Evolutionary conservation across 2,888 invertebrate species (phyloP), one percentile per base, ranked within the genome.

Genomic region (Eristalis pertinax): DNA sequence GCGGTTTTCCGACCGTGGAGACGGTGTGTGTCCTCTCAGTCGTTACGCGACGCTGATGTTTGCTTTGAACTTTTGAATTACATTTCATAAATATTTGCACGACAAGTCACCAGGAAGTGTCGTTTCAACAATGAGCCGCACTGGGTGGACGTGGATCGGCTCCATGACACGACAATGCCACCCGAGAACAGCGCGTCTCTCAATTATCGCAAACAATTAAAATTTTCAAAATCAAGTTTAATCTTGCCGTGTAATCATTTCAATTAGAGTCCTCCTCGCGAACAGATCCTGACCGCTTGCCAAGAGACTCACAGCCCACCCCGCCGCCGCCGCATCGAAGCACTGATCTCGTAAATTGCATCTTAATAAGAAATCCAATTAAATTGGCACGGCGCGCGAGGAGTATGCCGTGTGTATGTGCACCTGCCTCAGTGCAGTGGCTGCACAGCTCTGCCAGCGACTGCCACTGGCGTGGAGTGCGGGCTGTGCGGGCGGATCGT

Each of bases 151-250:
- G 65, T 41, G 2, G 13, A 1, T 10, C 38, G 0, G 13, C 2
- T 10, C 60, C 50, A 43, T 38, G 68, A 78, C 72, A 72, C 72
- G 65, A 79, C 83, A 86, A 78, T 63, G 69, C 70, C 19, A 74
- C 43, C 43, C 60, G 32, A 65, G 43, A 35, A 19, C 43, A n/a
- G 29, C 65, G 13, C 11, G 80, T 62, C 84, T 79, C 87, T 87
- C 87, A 83, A 87, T 87, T 69, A 84, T 84, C 84, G 74, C 24
- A 70, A 84, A 87, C 84, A 87, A 84, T 87, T 87, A 87, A 87
- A 84, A 87, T 87, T 87, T 87, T 87, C 87, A 87, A 87, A 87
- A 87, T 87, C 87, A 87, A 87, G 87, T 87, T 87, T 87, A 87
- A 87, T 87, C 87, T 84, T 29, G 24, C 24, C 79, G 50, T 60